Base-by-base conservation (phyloP, 2,888 invertebrate species). In the Leucoptera coffeella region DNA sequence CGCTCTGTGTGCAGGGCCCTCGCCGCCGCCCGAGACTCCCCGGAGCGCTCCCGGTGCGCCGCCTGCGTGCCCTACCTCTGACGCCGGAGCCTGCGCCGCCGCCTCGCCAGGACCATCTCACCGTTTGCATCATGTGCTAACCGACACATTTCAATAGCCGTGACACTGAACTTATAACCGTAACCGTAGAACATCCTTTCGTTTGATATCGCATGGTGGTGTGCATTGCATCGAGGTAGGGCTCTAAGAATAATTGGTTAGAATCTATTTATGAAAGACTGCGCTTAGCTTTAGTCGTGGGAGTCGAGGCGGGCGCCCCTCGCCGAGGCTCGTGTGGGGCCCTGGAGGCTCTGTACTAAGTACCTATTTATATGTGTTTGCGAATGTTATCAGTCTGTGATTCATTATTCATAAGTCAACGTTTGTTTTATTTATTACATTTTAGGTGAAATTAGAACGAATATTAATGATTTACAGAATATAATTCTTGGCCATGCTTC, bases 11-110 rank as follows among this genome's bases (percentile, higher is more conserved):
- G 47, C 65, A 64, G 65, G 65, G 61, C 60, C 50, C 55, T 56
- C 43, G 64, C 59, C n/a, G n/a, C n/a, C n/a, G n/a, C n/a, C n/a
- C n/a, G n/a, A 32, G 62, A 48, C 34, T 59, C 62, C 44, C 62
- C 64, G 40, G 56, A 59, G 53, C 58, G 55, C 42, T 40, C 41
- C 47, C 57, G 64, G 40, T 64, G 62, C 48, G 54, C 47, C 35
- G 61, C 55, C 45, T 65, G 64, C 53, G 43, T 64, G 61, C 65
- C 62, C 50, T 62, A 62, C 56, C 58, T 65, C 60, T 65, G 62
- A 62, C 45, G 35, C 32, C 48, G 50, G 38, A 34, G 21, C 24
- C 27, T 29, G 35, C 35, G 36, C 27, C 43, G 52, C 19, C 48
- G 49, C 58, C 49, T 57, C 47, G 50, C 56, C 60, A 60, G 61